Conservation (phyloP, 2,113 vertebrate species). For the Vimba vimba region DNA sequence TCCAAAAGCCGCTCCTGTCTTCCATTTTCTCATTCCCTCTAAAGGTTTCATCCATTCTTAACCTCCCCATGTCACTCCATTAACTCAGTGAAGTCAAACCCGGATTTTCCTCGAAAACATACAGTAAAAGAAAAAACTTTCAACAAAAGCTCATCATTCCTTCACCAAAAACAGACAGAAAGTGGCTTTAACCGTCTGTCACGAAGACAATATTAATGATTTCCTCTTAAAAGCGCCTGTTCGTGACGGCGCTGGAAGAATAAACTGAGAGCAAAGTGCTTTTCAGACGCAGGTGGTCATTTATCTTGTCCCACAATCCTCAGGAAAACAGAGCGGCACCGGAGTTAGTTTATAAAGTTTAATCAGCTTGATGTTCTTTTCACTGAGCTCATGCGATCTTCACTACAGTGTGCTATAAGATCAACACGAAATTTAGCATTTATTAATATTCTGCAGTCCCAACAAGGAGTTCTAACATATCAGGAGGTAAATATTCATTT, state of each 20-base stretch:
- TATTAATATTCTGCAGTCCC: no score
- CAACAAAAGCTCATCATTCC: background rate
- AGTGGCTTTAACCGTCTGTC: slow-evolving; percentile 10
- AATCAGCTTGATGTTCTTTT: slow-evolving; percentile 77
- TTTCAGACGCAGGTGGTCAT: slow-evolving; percentile 80
- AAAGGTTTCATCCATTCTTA: background rate
- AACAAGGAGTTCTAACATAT: no score
- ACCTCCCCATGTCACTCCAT: background rate
- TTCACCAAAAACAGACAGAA: background rate
- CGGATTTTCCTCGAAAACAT: background rate
- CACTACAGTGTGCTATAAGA: background rate
- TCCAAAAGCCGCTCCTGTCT: background rate
- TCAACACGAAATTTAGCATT: background rate
- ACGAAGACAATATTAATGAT: slow-evolving; percentile 59
- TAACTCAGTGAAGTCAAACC: background rate
- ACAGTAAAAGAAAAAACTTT: background rate
- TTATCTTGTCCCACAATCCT: slow-evolving; percentile 82
- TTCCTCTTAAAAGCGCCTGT: background rate
- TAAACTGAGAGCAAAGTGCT: slow-evolving; percentile 57
- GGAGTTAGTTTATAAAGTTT: slow-evolving; percentile 87
- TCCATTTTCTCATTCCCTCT: background rate
- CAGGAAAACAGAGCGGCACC: slow-evolving; percentile 77
- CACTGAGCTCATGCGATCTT: slow-evolving; percentile 41
- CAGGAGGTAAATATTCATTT: no score
- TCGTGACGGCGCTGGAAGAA: slow-evolving; percentile 65